Evolutionary conservation across 1,140 invertebrate genomes (phyloP), one percentile per base, ranked within the genome.

Genomic region (Caligus rogercresseyi): DNA sequence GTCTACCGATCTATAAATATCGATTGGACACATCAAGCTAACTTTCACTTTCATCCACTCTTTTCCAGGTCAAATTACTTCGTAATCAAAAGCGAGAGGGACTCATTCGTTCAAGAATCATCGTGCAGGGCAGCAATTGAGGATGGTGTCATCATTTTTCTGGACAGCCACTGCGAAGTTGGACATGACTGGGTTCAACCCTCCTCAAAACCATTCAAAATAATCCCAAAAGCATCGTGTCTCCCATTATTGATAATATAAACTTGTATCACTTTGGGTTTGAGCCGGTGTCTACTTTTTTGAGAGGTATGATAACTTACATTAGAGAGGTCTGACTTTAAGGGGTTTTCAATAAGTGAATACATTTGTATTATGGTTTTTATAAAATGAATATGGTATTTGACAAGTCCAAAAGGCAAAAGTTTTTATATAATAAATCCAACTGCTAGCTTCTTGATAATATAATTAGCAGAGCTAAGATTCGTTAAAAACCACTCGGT

Each of bases 201-300:
- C 76, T 97, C 14, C 75, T 80, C 59, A 76, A 78, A 65, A 69
- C 75, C 19, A 79, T 80, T 58, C 72, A 72, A 0, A 52, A 66
- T 19, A 72, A 76, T 61, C 43, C 54, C 54, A 70, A 80, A 68
- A 75, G 81, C 67, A 81, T 93, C 2, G 84, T 91, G 15, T 91
- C 88, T 67, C 92, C 92, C 0, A 86, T 96, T 0, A 97, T 97
- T 61, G 92, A 97, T 71, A 89, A 95, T 18, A 89, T 96, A 21
- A 87, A 86, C n/a, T 31, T 26, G 2, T 25, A 53, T 11, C 15
- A 14, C 2, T 60, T 26, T 25, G 57, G 26, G 51, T 26, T 60
- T 3, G 24, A 26, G 11, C 57, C 57, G 13, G 57, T 60, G 14
- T 60, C 57, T 25, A 26, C 57, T 16, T 60, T 31, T n/a, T 60